Conservation (phyloP, 2,113 vertebrate species). For the Mustela nigripes region DNA sequence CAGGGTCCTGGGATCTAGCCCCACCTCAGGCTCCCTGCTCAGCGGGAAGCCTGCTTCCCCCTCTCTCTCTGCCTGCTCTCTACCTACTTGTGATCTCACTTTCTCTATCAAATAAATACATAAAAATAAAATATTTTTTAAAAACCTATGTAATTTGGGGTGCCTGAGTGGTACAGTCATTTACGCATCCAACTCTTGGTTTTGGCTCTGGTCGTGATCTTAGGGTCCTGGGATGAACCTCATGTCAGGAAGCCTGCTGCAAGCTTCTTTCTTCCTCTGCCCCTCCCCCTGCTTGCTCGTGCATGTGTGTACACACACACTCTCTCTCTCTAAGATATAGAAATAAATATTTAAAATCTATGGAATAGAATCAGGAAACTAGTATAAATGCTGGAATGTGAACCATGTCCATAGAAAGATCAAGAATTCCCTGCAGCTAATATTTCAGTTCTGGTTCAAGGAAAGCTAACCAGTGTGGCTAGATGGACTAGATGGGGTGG, state of each 20-base stretch:
- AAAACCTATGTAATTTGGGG: background rate
- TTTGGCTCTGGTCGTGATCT: background rate
- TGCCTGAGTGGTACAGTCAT: background rate
- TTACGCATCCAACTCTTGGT: background rate
- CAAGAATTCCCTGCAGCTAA: background rate
- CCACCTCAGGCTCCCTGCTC: too few species aligned
- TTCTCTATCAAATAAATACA: too few species aligned
- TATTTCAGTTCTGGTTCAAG: background rate
- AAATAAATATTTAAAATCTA: background rate
- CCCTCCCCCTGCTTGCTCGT: background rate
- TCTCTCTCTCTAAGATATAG: background rate
- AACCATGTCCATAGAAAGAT: fast-evolving
- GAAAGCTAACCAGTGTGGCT: background rate
- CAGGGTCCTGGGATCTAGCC: background rate
- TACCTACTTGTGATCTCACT: too few species aligned
- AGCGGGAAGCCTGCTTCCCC: too few species aligned
- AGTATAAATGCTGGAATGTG: too few species aligned
- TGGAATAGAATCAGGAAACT: background rate
- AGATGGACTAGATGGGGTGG: background rate
- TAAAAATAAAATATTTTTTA: too few species aligned
- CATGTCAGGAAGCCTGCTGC: background rate
- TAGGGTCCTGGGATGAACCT: background rate
- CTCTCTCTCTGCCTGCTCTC: too few species aligned
- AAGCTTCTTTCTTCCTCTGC: background rate
- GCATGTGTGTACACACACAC: background rate